Evolutionary conservation across 92 coral and sea anemone genomes (phyloP).

Genomic region (Palythoa caribaeorum): DNA sequence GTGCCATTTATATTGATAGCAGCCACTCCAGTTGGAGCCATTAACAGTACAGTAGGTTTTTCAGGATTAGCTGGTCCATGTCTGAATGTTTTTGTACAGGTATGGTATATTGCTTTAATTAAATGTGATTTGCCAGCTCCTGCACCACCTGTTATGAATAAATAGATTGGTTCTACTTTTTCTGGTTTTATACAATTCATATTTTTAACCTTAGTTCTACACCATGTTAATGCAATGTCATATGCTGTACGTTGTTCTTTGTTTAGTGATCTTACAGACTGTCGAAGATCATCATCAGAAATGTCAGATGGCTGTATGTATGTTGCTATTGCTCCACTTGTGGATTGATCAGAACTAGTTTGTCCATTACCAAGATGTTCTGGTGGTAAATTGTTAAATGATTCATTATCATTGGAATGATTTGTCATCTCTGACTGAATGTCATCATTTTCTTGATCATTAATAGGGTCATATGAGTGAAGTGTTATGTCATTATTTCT

Average conservation of each 20-base stretch:
- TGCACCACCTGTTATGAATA: slow-evolving; percentile 74
- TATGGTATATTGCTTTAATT: slow-evolving; percentile 70
- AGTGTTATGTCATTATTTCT: slow-evolving; percentile 2
- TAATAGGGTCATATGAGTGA: slow-evolving; percentile 4
- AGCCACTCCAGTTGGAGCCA: not conserved
- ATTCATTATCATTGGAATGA: slow-evolving; percentile 37
- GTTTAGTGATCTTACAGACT: slow-evolving; percentile 4
- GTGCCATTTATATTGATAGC: too few relatives aligned
- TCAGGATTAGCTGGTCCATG: slow-evolving; percentile 7
- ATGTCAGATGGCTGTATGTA: slow-evolving; percentile 27
- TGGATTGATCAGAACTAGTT: slow-evolving; percentile 43
- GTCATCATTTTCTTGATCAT: slow-evolving; percentile 3
- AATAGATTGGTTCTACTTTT: slow-evolving; percentile 59
- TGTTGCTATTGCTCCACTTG: slow-evolving; percentile 24
- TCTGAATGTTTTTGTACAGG: slow-evolving; percentile 40
- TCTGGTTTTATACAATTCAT: slow-evolving; percentile 61
- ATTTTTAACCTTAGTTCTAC: slow-evolving; percentile 65
- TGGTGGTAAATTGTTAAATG: slow-evolving; percentile 60
- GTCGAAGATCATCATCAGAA: slow-evolving; percentile 5
- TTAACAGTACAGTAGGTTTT: not conserved
- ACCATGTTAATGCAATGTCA: slow-evolving; percentile 59
- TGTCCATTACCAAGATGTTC: slow-evolving; percentile 56
- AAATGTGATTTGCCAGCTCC: slow-evolving; percentile 78
- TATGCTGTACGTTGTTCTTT: slow-evolving; percentile 49
- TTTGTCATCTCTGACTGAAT: slow-evolving; percentile 1